Percentiles rank a stretch among this genome's conserved stretches.
Conservation (phyloP, 2,888 invertebrate genomes). For the Apomyelois bistriatella region DNA sequence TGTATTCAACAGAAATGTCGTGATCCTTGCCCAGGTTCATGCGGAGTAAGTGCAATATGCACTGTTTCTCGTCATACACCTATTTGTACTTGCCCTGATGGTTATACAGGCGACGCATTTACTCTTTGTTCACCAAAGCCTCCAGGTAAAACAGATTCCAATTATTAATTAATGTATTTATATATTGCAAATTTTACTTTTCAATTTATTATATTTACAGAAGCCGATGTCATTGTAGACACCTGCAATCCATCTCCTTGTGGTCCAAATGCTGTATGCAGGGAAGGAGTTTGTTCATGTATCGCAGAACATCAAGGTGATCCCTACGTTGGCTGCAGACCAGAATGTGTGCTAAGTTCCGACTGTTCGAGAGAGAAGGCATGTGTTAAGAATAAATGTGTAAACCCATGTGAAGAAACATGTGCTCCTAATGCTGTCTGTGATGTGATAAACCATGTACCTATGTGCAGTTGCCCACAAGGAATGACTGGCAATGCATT, state of each 20-base stretch:
- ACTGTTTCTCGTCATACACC: constrained; percentile 86
- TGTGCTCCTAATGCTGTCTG: constrained; percentile 86
- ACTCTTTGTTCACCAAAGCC: constrained; percentile 70
- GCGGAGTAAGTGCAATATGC: constrained; percentile 82
- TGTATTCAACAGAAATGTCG: constrained; percentile 86
- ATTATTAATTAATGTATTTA: too few species aligned
- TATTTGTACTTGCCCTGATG: constrained; percentile 85
- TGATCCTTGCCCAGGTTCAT: constrained; percentile 86
- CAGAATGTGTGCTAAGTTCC: constrained; percentile 84
- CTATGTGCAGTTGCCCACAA: constrained; percentile 85
- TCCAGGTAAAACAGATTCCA: constrained; percentile 36
- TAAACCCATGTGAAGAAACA: constrained; percentile 84
- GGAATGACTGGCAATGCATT: constrained; percentile 85
- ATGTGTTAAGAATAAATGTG: constrained; percentile 84
- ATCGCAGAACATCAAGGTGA: constrained; percentile 82
- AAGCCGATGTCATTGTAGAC: constrained; percentile 42
- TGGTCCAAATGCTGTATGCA: constrained; percentile 81
- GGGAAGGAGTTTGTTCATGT: constrained; percentile 81
- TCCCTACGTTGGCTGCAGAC: constrained; percentile 84
- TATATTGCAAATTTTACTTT: too few species aligned
- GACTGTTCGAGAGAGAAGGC: constrained; percentile 84
- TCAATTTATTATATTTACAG: constrained; percentile 32
- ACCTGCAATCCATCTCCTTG: constrained; percentile 84
- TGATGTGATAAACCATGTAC: constrained; percentile 85
- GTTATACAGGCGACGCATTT: constrained; percentile 84